These are phyloP conservation scores for Podarcis cretensis DNA, from an alignment of 2,113 vertebrate genomes.

Conservation along the genomic window DNA sequence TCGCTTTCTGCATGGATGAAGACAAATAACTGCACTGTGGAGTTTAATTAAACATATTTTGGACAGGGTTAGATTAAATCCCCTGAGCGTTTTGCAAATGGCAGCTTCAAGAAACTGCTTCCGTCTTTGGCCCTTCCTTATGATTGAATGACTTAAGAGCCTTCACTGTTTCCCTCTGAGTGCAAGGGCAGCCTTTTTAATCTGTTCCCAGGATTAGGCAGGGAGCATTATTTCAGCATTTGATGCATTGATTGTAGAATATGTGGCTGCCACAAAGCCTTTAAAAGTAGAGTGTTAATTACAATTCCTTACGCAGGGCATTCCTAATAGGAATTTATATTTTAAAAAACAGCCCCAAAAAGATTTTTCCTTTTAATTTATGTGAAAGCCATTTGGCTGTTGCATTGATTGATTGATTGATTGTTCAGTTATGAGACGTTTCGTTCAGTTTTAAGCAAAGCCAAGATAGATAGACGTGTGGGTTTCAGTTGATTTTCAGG, in stretches of 20 bases:
- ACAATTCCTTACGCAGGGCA: background rate
- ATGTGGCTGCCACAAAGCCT: conserved; percentile 27
- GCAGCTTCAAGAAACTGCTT: background rate
- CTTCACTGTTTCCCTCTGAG: conserved; percentile 9
- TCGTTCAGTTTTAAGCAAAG: background rate
- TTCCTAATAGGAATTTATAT: conserved; percentile 3
- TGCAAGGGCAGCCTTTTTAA: background rate
- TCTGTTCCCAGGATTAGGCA: conserved; percentile 5
- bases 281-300: conserved; percentile 30
- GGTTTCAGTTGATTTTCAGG: background rate
- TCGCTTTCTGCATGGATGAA: conserved; percentile 5
- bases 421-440: background rate
- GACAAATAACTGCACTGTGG: conserved; percentile 20
- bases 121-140: background rate
- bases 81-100: conserved; percentile 24
- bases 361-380: background rate
- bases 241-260: conserved; percentile 34
- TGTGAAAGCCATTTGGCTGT: conserved; percentile 12
- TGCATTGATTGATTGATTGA: conserved; percentile 5
- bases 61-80: conserved; percentile 7
- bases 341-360: background rate
- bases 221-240: conserved; percentile 7
- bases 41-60: conserved; percentile 38
- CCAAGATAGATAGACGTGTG: background rate
- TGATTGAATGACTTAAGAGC: background rate